Evolutionary conservation across 92 coral and sea anemone species (phyloP), one percentile per base, ranked within the genome.

Genomic region (Anthopleura xanthogrammica): DNA sequence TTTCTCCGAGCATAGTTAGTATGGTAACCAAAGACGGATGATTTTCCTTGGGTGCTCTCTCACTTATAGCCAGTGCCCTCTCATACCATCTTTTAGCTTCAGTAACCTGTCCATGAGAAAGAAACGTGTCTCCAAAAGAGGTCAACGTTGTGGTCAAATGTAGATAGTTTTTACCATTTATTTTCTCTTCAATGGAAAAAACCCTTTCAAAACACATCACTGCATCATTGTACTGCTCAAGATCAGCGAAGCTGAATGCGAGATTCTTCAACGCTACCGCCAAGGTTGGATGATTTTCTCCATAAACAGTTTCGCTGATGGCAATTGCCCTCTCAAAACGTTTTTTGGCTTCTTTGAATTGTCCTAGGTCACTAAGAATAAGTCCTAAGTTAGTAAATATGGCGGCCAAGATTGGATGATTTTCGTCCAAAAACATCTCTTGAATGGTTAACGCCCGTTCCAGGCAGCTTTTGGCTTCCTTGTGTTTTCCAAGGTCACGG

Each of bases 271-370:
- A 73, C 16, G 66, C 13, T 73, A 24, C 12, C 41, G 80, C 86
- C 57, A 74, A 75, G 42, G 16, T 62, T 56, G 79, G 80, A 73
- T 82, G 86, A 13, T 36, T 77, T 48, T 82, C 71, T 43, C 50
- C 78, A 40, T 65, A 39, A 24, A 48, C 65, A 1, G 23, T 78
- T 0, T 78, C 70, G 16, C 54, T n/a, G 24, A 82, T 82, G 2
- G 54, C 52, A 8, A 20, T 11, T 41, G 85, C 75, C 22, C 56
- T 55, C 41, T 77, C 55, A 46, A 29, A 19, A 41, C 54, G 20
- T 23, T 76, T 74, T 41, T 42, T 62, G 5, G 82, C 87, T 5
- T 55, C 48, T 41, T 72, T 19, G 40, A 52, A 19, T 29, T n/a
- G 36, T 57, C 58, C 62, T 29, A 70, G 79, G 8, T 56, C 79